A percentile compares a stretch with the other conserved stretches of the same genome.
Evolutionary conservation across 2,888 invertebrate species (phyloP).

Genomic region (Cosmia trapezina): DNA sequence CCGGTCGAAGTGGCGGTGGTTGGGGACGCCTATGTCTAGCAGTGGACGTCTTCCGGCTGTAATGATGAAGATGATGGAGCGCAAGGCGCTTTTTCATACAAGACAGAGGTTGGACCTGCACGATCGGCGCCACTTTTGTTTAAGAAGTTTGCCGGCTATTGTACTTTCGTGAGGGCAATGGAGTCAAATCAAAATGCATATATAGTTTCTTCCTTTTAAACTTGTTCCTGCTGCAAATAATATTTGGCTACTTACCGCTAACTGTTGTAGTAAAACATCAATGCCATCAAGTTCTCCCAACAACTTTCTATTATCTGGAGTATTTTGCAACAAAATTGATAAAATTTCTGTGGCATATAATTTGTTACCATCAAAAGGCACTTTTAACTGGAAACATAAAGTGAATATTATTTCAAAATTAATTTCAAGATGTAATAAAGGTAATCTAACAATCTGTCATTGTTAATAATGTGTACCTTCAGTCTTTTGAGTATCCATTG

Average conservation of each 20-base stretch:
- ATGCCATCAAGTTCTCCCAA: slow-evolving; percentile 98
- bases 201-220: not conserved
- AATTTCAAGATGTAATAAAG: too few relatives aligned
- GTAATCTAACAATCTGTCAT: too few relatives aligned
- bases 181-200: not conserved
- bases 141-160: not conserved
- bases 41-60: too few relatives aligned
- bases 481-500: slow-evolving; percentile 98
- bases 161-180: not conserved
- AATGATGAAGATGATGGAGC: too few relatives aligned
- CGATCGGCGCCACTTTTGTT: too few relatives aligned
- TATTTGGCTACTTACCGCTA: slow-evolving; percentile 92
- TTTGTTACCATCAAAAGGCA: slow-evolving; percentile 98
- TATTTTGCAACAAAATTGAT: slow-evolving; percentile 98
- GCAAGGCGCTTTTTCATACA: too few relatives aligned
- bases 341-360: slow-evolving; percentile 98
- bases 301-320: slow-evolving; percentile 94
- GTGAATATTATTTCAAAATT: too few relatives aligned
- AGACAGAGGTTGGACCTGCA: not conserved
- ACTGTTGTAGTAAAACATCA: slow-evolving; percentile 98
- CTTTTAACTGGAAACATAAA: slow-evolving; percentile 90
- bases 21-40: too few relatives aligned
- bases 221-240: not conserved
- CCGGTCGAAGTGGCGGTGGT: too few relatives aligned
- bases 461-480: slow-evolving; percentile 80